These are phyloP conservation scores for Zonitis immaculata DNA, from an alignment of 2,888 invertebrate species.

Conservation along the genomic window DNA sequence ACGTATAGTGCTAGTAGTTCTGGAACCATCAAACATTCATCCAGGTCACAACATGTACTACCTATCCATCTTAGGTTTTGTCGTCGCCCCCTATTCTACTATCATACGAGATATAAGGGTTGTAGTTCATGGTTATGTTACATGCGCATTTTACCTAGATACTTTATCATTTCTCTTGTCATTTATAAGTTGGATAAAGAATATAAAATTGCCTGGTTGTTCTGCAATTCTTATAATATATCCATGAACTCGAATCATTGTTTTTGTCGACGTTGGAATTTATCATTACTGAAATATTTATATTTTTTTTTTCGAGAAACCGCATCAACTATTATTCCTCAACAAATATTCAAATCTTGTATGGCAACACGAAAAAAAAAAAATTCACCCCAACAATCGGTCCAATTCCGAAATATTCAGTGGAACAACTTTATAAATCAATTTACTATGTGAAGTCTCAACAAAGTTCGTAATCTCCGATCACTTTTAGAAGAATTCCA, in stretches of 20 bases:
- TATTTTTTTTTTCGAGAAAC: not conserved
- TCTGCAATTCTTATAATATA: not conserved
- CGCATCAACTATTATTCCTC: too few species aligned
- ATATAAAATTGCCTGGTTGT: not conserved
- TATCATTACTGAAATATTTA: too few species aligned
- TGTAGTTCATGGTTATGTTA: conserved; percentile 16
- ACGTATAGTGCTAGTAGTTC: conserved; percentile 35
- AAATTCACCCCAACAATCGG: not conserved
- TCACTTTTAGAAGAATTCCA: not conserved
- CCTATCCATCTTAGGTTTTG: conserved; percentile 41
- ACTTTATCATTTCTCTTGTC: conserved; percentile 15
- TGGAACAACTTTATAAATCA: conserved; percentile 3
- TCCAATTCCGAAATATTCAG: not conserved
- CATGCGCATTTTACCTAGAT: conserved; percentile 13
- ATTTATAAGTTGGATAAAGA: conserved; percentile 10
- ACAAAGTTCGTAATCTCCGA: not conserved
- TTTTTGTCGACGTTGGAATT: not conserved
- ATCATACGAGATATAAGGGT: conserved; percentile 17
- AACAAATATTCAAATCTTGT: not conserved
- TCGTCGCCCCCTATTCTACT: conserved; percentile 29
- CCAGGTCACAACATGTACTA: conserved; percentile 41
- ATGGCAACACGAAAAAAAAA: not conserved
- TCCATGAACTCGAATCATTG: not conserved
- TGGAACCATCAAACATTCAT: conserved; percentile 43
- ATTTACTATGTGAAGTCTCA: conserved; percentile 3